Evolutionary conservation across 1,140 invertebrate species (phyloP).

Genomic region (Hyles vespertilio): DNA sequence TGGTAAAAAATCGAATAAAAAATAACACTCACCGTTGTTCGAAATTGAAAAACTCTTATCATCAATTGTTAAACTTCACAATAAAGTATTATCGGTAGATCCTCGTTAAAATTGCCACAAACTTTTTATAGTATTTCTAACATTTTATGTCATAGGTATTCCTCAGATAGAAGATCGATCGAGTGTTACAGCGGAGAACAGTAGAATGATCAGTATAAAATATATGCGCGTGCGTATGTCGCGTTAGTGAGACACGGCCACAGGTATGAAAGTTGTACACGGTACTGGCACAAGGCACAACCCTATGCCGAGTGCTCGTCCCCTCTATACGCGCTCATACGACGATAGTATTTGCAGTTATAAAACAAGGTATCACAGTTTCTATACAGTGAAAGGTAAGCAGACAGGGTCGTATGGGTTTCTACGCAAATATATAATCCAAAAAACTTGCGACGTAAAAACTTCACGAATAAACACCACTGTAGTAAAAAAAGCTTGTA

Average conservation of each 20-base stretch:
- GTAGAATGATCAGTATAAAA: too few species aligned
- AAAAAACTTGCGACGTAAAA: too few species aligned
- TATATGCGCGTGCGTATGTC: constrained; percentile 13
- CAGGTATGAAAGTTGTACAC: constrained; percentile 34
- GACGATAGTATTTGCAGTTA: constrained; percentile 16
- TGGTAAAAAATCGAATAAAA: constrained; percentile 4
- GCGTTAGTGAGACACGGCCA: constrained; percentile 22
- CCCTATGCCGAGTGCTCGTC: constrained; percentile 23
- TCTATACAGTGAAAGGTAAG: constrained; percentile 30
- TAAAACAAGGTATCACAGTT: constrained; percentile 18
- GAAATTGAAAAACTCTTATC: constrained; percentile 36
- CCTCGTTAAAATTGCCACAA: constrained; percentile 15
- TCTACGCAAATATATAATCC: background rate
- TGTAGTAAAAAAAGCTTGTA: too few species aligned
- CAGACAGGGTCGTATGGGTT: constrained; percentile 6
- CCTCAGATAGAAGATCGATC: too few species aligned
- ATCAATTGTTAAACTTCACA: constrained; percentile 25
- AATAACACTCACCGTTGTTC: constrained; percentile 32
- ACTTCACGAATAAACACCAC: too few species aligned
- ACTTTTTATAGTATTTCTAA: background rate
- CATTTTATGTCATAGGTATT: too few species aligned
- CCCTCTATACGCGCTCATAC: constrained; percentile 31
- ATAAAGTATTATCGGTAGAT: constrained; percentile 20
- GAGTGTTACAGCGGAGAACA: too few species aligned
- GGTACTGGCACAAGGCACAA: constrained; percentile 30